Evolutionary conservation across 2,888 invertebrate genomes (phyloP).

Genomic region (Carcina quercana): DNA sequence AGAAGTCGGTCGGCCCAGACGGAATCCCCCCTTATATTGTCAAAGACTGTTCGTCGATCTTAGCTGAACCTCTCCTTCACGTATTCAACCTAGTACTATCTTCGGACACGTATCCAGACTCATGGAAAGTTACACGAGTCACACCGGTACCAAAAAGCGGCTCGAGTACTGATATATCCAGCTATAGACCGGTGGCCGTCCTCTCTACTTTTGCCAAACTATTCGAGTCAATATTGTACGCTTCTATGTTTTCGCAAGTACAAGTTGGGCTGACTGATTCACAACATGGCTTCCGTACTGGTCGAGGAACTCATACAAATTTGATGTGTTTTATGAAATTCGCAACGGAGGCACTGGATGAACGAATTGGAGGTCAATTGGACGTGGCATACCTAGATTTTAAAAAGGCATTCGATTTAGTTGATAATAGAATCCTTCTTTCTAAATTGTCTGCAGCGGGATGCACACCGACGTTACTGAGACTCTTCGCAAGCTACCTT

Average conservation of each 20-base stretch:
- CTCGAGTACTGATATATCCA: constrained; percentile 1
- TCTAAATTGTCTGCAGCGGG: not conserved
- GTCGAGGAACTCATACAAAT: constrained; percentile 4
- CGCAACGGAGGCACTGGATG: not conserved
- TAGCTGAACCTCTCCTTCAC: constrained; percentile 8
- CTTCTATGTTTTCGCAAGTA: not conserved
- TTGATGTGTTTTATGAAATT: not conserved
- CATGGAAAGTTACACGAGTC: constrained; percentile 11
- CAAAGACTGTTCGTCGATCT: constrained; percentile 6
- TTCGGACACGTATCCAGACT: constrained; percentile 3
- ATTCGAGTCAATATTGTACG: constrained; percentile 1
- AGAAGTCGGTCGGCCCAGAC: constrained; percentile 13
- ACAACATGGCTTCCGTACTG: constrained; percentile 7
- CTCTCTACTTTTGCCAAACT: constrained; percentile 11
- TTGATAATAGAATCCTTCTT: not conserved
- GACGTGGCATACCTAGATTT: constrained; percentile 3
- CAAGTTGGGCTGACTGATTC: constrained; percentile 2
- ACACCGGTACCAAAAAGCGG: constrained; percentile 11
- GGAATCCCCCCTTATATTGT: constrained; percentile 13
- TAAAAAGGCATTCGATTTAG: too few relatives aligned
- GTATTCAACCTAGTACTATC: constrained; percentile 8
- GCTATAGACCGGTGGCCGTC: constrained; percentile 10
- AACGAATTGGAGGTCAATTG: not conserved
- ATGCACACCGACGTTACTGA: not conserved
- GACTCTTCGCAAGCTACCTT: constrained; percentile 1